phyloP scores from a whole-genome alignment of 1,140 invertebrate species.

The Drosophila serrata region DNA sequence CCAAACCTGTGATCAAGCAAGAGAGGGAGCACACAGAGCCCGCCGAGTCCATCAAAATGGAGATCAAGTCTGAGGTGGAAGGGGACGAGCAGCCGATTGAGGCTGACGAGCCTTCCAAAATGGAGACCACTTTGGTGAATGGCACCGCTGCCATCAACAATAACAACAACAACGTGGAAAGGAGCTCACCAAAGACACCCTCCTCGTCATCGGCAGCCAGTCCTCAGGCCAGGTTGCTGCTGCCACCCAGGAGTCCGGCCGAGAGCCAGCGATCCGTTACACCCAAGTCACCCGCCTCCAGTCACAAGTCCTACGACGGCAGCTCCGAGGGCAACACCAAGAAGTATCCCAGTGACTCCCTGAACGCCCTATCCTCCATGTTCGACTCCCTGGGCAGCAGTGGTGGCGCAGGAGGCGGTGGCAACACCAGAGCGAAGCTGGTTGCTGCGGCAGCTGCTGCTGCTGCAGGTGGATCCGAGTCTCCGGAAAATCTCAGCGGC shows the following conservation, averaged over 20 bases:
- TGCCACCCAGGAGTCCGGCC: conserved; percentile 85
- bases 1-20: conserved; percentile 84
- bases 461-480: conserved; percentile 42
- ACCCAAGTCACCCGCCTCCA: conserved; percentile 89
- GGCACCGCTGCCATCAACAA: conserved; percentile 55
- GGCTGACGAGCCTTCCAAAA: conserved; percentile 52
- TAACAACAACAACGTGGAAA: conserved; percentile 71
- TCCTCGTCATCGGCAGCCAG: conserved; percentile 48
- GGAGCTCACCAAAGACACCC: conserved; percentile 56
- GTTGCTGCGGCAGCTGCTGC: conserved; percentile 56
- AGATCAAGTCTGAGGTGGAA: conserved; percentile 69
- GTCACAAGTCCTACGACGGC: conserved; percentile 85
- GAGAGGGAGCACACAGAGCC: conserved; percentile 80
- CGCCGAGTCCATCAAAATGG: conserved; percentile 88
- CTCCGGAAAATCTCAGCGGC: conserved; percentile 75
- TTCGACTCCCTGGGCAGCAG: conserved; percentile 88
- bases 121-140: conserved; percentile 50
- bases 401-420: conserved; percentile 31
- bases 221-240: conserved; percentile 50
- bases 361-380: conserved; percentile 94
- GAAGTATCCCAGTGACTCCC: conserved; percentile 87
- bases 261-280: conserved; percentile 90
- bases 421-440: conserved; percentile 63
- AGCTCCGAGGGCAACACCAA: conserved; percentile 88
- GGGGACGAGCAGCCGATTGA: conserved; percentile 51